Evolutionary conservation across 2,797 vertebrate species (phyloP).

Genomic region (Lutjanus campechanus): DNA sequence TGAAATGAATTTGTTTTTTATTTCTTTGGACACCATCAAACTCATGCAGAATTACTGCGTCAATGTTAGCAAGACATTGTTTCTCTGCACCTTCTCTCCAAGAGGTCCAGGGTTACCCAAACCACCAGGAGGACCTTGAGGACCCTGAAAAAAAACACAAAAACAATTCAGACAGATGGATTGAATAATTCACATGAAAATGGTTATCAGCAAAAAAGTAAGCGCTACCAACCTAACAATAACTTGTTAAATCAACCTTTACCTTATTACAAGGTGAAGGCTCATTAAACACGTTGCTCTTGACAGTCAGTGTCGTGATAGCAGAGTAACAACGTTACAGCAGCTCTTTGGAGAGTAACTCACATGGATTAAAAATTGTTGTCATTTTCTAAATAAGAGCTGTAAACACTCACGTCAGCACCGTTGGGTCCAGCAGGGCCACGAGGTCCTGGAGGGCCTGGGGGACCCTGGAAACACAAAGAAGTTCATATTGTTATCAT

Average conservation of each 20-base stretch:
- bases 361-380: background rate
- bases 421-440: slow-evolving; percentile 94
- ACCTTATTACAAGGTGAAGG: background rate
- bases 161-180: slow-evolving; percentile 4
- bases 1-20: background rate
- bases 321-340: background rate
- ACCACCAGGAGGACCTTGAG: slow-evolving; percentile 94
- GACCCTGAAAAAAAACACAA: slow-evolving; percentile 83
- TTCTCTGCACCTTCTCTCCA: slow-evolving; percentile 90
- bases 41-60: background rate
- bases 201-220: fast-evolving
- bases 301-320: background rate
- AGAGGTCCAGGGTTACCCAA: slow-evolving; percentile 91
- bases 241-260: background rate
- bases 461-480: slow-evolving; percentile 88
- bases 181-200: background rate
- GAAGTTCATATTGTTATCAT: background rate
- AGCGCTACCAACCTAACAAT: fast-evolving
- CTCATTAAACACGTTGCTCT: background rate
- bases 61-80: background rate
- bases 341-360: background rate
- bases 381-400: background rate
- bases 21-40: background rate
- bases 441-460: slow-evolving; percentile 94
- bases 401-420: slow-evolving; percentile 89